These are phyloP conservation scores for Apocheima hispidaria DNA, from an alignment of 2,888 invertebrate genomes.

Conservation along the genomic window DNA sequence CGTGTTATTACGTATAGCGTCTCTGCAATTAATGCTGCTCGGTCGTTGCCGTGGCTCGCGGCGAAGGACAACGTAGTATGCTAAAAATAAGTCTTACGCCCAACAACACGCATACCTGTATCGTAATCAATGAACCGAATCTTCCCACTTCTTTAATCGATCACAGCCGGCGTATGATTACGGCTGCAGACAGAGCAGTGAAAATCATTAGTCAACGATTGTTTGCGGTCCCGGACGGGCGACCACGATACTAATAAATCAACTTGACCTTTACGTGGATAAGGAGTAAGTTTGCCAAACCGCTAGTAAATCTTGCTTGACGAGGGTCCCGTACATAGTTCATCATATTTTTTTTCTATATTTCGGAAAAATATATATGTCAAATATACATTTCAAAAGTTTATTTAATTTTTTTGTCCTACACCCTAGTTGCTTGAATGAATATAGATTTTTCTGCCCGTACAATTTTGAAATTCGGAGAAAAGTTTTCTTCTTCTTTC, in stretches of 20 bases:
- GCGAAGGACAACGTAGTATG: slow-evolving; percentile 40
- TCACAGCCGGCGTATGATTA: slow-evolving; percentile 38
- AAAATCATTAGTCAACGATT: slow-evolving; percentile 29
- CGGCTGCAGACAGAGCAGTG: slow-evolving; percentile 28
- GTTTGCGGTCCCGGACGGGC: slow-evolving; percentile 27
- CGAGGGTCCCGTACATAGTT: no score
- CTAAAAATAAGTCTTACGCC: slow-evolving; percentile 37
- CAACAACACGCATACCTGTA: slow-evolving; percentile 24
- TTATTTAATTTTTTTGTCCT: no score
- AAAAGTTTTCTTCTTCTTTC: no score
- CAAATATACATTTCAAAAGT: no score
- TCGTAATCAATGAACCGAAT: slow-evolving; percentile 46
- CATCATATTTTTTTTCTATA: no score
- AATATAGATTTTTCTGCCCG: no score
- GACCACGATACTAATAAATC: slow-evolving; percentile 30
- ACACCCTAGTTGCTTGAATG: no score
- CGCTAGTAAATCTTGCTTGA: background rate
- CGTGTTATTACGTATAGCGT: slow-evolving; percentile 43
- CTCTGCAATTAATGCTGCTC: slow-evolving; percentile 50
- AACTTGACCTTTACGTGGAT: slow-evolving; percentile 15
- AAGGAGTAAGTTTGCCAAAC: background rate
- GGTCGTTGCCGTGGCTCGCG: slow-evolving; percentile 44
- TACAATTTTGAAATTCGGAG: no score
- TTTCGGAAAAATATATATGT: no score
- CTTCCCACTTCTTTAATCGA: slow-evolving; percentile 41